Conservation (phyloP, 2,113 vertebrate genomes). For the Thamnaconus septentrionalis region DNA sequence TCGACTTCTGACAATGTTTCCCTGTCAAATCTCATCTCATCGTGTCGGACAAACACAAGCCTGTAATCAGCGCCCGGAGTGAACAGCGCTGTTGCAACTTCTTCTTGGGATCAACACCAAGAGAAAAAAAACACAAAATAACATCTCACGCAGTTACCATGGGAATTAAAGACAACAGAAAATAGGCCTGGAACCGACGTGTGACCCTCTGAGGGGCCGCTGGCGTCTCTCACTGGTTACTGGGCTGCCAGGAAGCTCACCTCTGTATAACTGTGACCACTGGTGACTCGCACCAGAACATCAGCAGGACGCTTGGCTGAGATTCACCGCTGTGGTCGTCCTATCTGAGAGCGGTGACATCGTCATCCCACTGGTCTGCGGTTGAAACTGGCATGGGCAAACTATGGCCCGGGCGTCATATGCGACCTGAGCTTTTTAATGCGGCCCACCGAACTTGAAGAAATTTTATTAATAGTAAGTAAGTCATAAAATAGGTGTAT, state of each 20-base stretch:
- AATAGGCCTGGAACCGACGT: conserved; percentile 54
- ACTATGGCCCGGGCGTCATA: no score
- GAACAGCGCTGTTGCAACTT: conserved; percentile 66
- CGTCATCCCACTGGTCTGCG: conserved; percentile 65
- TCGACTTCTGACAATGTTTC: conserved; percentile 61
- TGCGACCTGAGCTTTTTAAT: no score
- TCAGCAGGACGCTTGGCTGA: conserved; percentile 48
- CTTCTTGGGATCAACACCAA: conserved; percentile 56
- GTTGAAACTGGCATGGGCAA: background rate
- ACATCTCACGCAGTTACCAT: conserved; percentile 25
- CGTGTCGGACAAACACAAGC: conserved; percentile 63
- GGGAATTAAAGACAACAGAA: conserved; percentile 26
- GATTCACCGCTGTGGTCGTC: conserved; percentile 55
- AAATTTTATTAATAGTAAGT: no score
- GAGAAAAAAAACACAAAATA: background rate
- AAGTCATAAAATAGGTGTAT: no score
- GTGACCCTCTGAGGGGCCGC: conserved; percentile 44
- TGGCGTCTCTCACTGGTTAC: no score
- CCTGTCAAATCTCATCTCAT: conserved; percentile 49
- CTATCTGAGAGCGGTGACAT: conserved; percentile 68
- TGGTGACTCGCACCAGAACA: conserved; percentile 55
- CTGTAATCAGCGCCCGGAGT: conserved; percentile 65
- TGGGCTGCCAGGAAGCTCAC: no score
- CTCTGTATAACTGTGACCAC: no score
- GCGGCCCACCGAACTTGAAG: no score